Evolutionary conservation across 2,888 invertebrate genomes (phyloP).

Genomic region (Mycalesis mineus): DNA sequence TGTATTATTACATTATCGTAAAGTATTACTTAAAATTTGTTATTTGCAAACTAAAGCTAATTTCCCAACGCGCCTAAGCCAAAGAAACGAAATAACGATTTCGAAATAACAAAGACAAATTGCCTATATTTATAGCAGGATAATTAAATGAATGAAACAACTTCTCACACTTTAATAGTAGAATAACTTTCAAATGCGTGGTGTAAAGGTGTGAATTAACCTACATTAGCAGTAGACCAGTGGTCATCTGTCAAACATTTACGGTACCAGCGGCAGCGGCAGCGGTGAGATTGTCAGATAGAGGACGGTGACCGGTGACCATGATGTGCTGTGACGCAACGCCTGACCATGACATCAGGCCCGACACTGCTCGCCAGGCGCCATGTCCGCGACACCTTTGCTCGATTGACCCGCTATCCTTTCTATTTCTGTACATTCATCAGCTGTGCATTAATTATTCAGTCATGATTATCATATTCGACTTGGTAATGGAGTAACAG

Average conservation of each 20-base stretch:
- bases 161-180: background rate
- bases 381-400: conserved; percentile 46
- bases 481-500: no score
- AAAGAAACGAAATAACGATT: no score
- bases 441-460: background rate
- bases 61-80: no score
- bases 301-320: conserved; percentile 11
- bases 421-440: conserved; percentile 25
- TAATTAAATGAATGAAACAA: background rate
- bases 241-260: conserved; percentile 44
- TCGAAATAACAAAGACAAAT: background rate
- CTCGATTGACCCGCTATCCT: conserved; percentile 40
- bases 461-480: background rate
- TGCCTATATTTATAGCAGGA: no score
- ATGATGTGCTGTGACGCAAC: conserved; percentile 49
- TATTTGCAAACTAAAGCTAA: no score
- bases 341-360: conserved; percentile 65
- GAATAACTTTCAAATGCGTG: background rate
- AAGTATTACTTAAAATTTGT: no score
- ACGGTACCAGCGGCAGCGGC: conserved; percentile 22
- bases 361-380: conserved; percentile 29
- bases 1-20: no score
- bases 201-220: conserved; percentile 13
- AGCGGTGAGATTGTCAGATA: background rate
- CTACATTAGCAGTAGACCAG: conserved; percentile 33